Percentiles rank a stretch among this genome's conserved stretches.
These are phyloP conservation scores for Grapholita molesta DNA, from an alignment of 1,140 invertebrate genomes.

Conservation along the genomic window DNA sequence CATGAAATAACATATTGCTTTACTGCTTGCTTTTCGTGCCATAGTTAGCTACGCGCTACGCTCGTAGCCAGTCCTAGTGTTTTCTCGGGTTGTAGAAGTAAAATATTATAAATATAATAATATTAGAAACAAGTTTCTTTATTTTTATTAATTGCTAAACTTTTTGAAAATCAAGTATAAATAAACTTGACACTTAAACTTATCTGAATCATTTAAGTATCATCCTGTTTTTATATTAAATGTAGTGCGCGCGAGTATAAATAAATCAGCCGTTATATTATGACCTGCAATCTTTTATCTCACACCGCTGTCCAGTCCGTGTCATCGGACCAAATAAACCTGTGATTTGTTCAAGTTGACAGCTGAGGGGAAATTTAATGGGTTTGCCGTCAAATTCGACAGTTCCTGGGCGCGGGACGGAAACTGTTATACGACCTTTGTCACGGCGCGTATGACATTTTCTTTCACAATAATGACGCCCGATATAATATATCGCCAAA, in stretches of 20 bases:
- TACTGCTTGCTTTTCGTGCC: no score
- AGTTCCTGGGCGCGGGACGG: slow-evolving; percentile 49
- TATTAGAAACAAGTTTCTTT: no score
- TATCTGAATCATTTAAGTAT: no score
- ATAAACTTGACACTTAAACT: no score
- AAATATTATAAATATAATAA: no score
- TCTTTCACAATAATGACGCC: slow-evolving; percentile 47
- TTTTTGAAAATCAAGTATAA: no score
- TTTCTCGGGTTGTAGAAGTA: no score
- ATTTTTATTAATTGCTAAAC: no score
- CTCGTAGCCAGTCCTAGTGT: no score
- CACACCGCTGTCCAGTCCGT: background rate
- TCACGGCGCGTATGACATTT: slow-evolving; percentile 52
- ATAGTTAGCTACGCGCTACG: no score
- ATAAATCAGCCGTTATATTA: background rate
- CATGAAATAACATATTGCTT: no score
- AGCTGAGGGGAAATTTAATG: slow-evolving; percentile 56
- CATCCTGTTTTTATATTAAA: no score
- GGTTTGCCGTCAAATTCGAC: slow-evolving; percentile 62
- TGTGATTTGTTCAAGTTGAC: slow-evolving; percentile 52
- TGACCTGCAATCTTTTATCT: background rate
- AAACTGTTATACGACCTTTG: slow-evolving; percentile 61
- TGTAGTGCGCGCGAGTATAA: background rate
- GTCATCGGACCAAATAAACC: slow-evolving; percentile 20
- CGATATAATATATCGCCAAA: slow-evolving; percentile 26